Percentiles rank a stretch among this genome's conserved stretches.
Conservation (phyloP, 2,888 invertebrate genomes). For the Acrocyrtus sp. region DNA sequence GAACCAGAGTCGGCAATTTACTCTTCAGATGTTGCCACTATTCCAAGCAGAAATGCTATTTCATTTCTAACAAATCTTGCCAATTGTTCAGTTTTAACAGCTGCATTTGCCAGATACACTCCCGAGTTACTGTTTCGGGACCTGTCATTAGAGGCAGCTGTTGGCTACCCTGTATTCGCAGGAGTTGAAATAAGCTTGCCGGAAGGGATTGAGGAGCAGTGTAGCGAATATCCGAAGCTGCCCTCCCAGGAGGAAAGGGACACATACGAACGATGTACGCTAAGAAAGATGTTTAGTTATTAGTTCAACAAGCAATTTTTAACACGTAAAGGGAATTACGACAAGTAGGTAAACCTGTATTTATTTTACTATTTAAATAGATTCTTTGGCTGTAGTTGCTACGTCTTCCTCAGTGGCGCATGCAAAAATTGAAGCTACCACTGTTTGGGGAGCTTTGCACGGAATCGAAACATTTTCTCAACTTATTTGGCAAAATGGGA, state of each 20-base stretch:
- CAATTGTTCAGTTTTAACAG: constrained; percentile 52
- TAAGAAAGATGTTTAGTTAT: too few species aligned
- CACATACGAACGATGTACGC: constrained; percentile 45
- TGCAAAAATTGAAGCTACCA: constrained; percentile 26
- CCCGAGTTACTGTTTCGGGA: constrained; percentile 49
- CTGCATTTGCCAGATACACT: constrained; percentile 54
- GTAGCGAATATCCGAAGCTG: constrained; percentile 52
- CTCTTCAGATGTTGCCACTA: constrained; percentile 12
- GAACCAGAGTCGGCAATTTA: constrained; percentile 32
- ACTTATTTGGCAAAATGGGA: constrained; percentile 69
- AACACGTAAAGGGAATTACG: too few species aligned
- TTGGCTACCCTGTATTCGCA: constrained; percentile 18
- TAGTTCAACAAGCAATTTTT: too few species aligned
- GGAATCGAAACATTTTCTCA: constrained; percentile 91
- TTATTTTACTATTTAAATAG: too few species aligned
- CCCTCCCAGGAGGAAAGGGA: constrained; percentile 31
- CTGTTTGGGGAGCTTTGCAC: constrained; percentile 83
- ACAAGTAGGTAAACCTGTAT: too few species aligned
- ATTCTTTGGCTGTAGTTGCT: background rate
- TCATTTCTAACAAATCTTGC: constrained; percentile 17
- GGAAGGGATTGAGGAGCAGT: constrained; percentile 26
- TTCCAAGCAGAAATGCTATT: constrained; percentile 29
- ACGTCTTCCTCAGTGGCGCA: background rate
- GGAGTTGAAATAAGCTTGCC: constrained; percentile 44
- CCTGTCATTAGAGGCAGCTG: constrained; percentile 16